Evolutionary conservation across 2,797 vertebrate genomes (phyloP), one percentile per base, ranked within the genome.

Genomic region (Microtus obscurus): DNA sequence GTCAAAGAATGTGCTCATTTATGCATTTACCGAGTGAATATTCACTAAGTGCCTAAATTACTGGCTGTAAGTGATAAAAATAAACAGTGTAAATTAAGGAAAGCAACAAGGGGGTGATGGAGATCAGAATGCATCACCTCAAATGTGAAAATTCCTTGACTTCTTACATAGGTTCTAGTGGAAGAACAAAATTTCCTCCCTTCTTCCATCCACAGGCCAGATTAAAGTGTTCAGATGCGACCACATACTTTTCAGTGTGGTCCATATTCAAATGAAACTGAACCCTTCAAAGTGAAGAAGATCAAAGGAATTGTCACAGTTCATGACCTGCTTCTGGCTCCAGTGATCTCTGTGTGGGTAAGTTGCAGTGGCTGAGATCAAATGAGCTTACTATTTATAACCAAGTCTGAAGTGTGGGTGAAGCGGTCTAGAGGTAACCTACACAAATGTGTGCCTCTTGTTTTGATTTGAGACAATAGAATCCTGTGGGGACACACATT

Each of bases 371-470:
- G 34, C 89, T 82, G 90, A 83, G 10, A 65, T 71, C 14, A 95
- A 91, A 92, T 73, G 14, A 7, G 81, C 43, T 85, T 81, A 61
- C 27, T 56, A 59, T 95, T 93, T 85, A 8, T 43, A 78, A 59
- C 2, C 63, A 93, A 87, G 82, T 87, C 31, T 76, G 43, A 73
- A 86, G 88, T 80, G 88, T 90, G 65, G 56, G 29, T 95, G 48
- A 86, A 91, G 83, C n/a, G 2, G 2, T 79, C 61, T 56, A 56
- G 19, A 51, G 21, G 67, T n/a, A 71, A 4, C 71, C 92, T 76
- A 63, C 16, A 77, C 86, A 80, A 90, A 91, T 71, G 78, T 93
- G 73, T 45, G 43, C 16, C 27, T 31, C 4, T 71, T 93, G 82
- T 65, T 11, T 89, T 67, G 67, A 51, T 31, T 43, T 12, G 8